Conservation (phyloP, 2,888 invertebrate species). For the Ochropacha duplaris region DNA sequence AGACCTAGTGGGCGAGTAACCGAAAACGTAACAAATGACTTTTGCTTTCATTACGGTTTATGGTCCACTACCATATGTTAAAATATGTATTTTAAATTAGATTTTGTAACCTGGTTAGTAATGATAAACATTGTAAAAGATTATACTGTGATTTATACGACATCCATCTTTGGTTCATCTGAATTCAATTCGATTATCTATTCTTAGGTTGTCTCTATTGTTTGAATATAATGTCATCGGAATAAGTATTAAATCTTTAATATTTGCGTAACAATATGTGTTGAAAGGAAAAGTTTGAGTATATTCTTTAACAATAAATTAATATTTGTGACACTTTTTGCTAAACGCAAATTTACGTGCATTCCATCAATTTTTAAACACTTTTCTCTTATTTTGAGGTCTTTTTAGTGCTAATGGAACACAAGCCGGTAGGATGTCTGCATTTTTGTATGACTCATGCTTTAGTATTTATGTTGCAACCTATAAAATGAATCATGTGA, state of each 20-base stretch:
- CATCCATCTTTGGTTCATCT: background rate
- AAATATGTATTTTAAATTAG: conserved; percentile 15
- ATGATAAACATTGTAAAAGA: background rate
- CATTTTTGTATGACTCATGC: conserved; percentile 55
- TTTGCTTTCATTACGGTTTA: conserved; percentile 36
- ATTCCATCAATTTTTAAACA: background rate
- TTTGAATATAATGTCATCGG: background rate
- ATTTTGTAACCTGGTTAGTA: background rate
- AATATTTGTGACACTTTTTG: background rate
- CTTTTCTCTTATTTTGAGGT: background rate
- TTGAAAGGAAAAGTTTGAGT: background rate
- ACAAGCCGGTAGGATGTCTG: conserved; percentile 32
- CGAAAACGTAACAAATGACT: conserved; percentile 43
- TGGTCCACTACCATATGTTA: conserved; percentile 6
- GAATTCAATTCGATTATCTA: background rate
- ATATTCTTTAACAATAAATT: background rate
- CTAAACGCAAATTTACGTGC: background rate
- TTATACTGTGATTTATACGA: background rate
- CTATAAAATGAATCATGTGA: conserved; percentile 42
- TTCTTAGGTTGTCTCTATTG: too few species aligned
- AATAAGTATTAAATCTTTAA: background rate
- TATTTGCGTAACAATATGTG: background rate
- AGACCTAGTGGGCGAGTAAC: conserved; percentile 40
- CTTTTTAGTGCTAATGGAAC: conserved; percentile 5
- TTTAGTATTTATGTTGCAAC: conserved; percentile 15